Evolutionary conservation across 1,140 invertebrate genomes (phyloP).

Genomic region (Anastrepha obliqua): DNA sequence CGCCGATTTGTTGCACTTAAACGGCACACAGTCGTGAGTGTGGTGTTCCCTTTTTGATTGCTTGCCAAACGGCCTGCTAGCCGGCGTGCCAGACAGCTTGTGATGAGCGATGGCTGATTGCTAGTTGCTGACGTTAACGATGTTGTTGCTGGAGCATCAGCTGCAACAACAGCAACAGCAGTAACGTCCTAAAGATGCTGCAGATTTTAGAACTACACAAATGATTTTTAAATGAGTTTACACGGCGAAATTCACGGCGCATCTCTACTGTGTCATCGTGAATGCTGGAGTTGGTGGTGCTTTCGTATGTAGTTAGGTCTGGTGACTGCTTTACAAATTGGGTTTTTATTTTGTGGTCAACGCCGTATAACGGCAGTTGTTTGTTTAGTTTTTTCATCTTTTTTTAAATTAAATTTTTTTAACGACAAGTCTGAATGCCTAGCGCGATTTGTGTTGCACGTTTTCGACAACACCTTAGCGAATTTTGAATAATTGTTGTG

Average conservation of each 20-base stretch:
- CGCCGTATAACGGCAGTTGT: neutral
- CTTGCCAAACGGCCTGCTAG: neutral
- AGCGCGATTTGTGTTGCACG: neutral
- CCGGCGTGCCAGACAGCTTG: neutral
- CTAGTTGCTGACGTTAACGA: constrained; percentile 43
- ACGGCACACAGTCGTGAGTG: constrained; percentile 37
- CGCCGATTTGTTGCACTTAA: constrained; percentile 46
- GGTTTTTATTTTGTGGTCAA: constrained; percentile 26
- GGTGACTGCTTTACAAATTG: constrained; percentile 44
- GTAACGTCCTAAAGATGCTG: neutral
- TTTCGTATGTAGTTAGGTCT: neutral
- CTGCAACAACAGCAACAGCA: neutral
- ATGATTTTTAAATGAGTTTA: constrained; percentile 43
- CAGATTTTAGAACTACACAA: constrained; percentile 30
- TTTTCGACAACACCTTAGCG: constrained; percentile 33
- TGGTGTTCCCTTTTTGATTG: constrained; percentile 48
- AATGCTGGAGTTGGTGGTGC: neutral
- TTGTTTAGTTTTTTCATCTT: neutral
- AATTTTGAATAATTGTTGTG: constrained; percentile 25
- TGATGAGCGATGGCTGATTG: constrained; percentile 44
- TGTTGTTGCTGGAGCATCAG: neutral
- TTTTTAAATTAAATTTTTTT: neutral
- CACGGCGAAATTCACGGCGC: neutral
- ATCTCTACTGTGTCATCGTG: neutral
- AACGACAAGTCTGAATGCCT: neutral